A percentile compares a stretch with the other conserved stretches of the same genome.
These are phyloP conservation scores for Drosophila suboccidentalis DNA, from an alignment of 2,888 invertebrate genomes.

Conservation along the genomic window DNA sequence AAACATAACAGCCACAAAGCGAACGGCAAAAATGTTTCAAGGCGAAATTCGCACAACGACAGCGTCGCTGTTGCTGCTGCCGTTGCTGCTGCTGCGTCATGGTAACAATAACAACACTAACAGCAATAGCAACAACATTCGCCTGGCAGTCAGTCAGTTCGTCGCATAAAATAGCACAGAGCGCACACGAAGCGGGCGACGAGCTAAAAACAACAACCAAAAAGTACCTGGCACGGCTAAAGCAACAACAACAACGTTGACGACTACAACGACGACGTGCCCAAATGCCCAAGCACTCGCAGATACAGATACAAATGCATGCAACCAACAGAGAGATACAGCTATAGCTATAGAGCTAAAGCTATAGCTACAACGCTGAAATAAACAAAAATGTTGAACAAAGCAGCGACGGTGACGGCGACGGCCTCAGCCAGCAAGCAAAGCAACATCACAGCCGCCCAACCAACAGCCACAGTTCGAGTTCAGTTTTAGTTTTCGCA, in stretches of 20 bases:
- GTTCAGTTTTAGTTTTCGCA: constrained; percentile 76
- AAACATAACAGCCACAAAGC: constrained; percentile 43
- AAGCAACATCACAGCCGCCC: constrained; percentile 48
- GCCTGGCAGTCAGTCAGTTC: constrained; percentile 65
- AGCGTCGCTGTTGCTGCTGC: constrained; percentile 43
- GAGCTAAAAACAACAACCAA: constrained; percentile 69
- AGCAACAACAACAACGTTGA: constrained; percentile 38
- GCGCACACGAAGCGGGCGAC: constrained; percentile 70
- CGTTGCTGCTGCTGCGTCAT: constrained; percentile 55
- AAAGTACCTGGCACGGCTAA: constrained; percentile 80
- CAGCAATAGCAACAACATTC: constrained; percentile 55
- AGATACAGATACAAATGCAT: constrained; percentile 61
- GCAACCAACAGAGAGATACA: constrained; percentile 39
- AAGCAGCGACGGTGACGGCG: constrained; percentile 44
- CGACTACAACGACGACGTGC: constrained; percentile 56
- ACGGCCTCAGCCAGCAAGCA: constrained; percentile 42
- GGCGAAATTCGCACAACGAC: constrained; percentile 79
- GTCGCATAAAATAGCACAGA: constrained; percentile 80
- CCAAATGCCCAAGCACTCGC: constrained; percentile 65
- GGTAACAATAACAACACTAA: constrained; percentile 55
- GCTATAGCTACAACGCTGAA: constrained; percentile 68
- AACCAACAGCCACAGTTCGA: constrained; percentile 61
- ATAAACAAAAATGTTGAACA: constrained; percentile 81
- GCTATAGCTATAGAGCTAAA: constrained; percentile 43
- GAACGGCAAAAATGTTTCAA: constrained; percentile 83